Percentiles rank a stretch among this genome's conserved stretches.
These are phyloP conservation scores for Magallana angulata DNA, from an alignment of 1,140 invertebrate genomes.

Conservation along the genomic window DNA sequence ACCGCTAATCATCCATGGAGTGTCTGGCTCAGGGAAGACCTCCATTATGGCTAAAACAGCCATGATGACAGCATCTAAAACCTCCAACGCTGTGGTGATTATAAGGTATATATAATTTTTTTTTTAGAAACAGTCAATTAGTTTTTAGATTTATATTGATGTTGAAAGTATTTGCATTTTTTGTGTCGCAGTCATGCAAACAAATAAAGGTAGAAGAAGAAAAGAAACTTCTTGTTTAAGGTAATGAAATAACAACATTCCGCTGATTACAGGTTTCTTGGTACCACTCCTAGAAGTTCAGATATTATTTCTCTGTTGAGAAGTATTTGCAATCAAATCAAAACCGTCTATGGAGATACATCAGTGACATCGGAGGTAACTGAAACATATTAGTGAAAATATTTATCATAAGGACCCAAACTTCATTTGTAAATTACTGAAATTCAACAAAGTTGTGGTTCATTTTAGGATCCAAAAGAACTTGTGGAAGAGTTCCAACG, in stretches of 20 bases:
- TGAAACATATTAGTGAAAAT: neutral
- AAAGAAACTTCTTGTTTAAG: too few species aligned
- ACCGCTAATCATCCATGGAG: constrained; percentile 45
- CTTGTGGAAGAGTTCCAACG: constrained; percentile 2
- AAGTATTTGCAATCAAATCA: constrained; percentile 56
- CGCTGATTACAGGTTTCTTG: constrained; percentile 65
- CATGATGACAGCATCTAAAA: neutral
- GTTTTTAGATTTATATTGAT: too few species aligned
- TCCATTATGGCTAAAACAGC: constrained; percentile 50
- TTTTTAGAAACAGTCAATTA: neutral
- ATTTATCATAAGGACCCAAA: too few species aligned
- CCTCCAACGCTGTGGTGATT: neutral
- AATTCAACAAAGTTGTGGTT: too few species aligned
- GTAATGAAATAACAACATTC: neutral
- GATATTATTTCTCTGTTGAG: constrained; percentile 52
- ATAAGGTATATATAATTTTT: neutral
- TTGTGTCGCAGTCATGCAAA: too few species aligned
- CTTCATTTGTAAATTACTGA: too few species aligned
- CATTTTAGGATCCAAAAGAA: neutral
- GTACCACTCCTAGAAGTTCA: constrained; percentile 62
- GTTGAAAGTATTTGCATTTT: too few species aligned
- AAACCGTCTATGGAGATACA: constrained; percentile 46
- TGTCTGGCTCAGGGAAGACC: constrained; percentile 51
- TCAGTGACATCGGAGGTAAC: constrained; percentile 55
- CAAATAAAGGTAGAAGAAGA: too few species aligned